Percentiles rank a stretch among this genome's conserved stretches.
phyloP scores from a whole-genome alignment of 2,888 invertebrate genomes.

The Yponomeuta plumbellus region DNA sequence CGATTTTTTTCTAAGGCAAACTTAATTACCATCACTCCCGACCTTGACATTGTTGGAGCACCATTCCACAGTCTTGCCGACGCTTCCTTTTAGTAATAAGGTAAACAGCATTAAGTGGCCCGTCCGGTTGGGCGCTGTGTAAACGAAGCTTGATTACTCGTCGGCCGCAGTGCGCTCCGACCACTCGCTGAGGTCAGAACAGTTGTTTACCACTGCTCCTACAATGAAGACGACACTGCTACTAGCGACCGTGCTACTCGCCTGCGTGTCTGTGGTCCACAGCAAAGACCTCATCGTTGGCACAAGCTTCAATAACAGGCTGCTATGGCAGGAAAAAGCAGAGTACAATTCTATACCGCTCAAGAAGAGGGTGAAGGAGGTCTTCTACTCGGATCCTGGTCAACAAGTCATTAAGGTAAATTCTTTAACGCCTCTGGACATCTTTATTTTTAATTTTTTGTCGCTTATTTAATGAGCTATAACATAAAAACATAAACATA shows the following conservation, averaged over 20 bases:
- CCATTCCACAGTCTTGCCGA: conserved; percentile 6
- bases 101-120: conserved; percentile 13
- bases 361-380: conserved; percentile 67
- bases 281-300: conserved; percentile 66
- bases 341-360: conserved; percentile 63
- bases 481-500: too few relatives aligned
- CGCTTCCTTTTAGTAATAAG: conserved; percentile 15
- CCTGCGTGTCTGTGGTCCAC: conserved; percentile 43
- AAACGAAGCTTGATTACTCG: not conserved
- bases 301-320: conserved; percentile 59
- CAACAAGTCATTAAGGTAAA: conserved; percentile 67
- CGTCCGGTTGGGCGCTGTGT: conserved; percentile 6
- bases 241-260: conserved; percentile 45
- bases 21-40: too few relatives aligned
- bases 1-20: too few relatives aligned
- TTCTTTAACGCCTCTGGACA: not conserved
- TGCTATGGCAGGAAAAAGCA: conserved; percentile 59
- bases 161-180: not conserved
- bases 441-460: too few relatives aligned
- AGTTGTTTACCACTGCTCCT: conserved; percentile 5
- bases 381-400: conserved; percentile 61
- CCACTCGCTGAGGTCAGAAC: conserved; percentile 4
- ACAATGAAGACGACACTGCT: conserved; percentile 55
- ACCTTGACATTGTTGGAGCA: not conserved
- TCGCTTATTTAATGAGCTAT: too few relatives aligned